Evolutionary conservation across 2,113 vertebrate genomes (phyloP).

Genomic region (Capreolus pygargus): DNA sequence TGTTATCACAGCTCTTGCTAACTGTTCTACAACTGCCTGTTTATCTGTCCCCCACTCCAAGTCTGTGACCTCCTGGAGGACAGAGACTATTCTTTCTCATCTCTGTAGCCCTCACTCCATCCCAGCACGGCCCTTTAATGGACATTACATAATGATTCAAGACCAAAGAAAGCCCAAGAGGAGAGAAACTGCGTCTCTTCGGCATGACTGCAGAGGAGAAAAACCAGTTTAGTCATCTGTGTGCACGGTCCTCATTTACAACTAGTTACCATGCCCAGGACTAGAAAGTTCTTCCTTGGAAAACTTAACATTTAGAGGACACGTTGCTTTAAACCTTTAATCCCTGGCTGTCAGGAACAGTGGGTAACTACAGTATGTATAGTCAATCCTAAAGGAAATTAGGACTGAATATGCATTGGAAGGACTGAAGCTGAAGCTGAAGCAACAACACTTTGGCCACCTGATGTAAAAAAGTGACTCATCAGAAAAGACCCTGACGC

Average conservation of each 20-base stretch:
- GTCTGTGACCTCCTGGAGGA: not conserved
- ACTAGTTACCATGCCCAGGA: not conserved
- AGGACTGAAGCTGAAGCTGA: not conserved
- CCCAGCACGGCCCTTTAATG: not conserved
- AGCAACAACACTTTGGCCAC: not conserved
- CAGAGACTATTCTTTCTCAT: not conserved
- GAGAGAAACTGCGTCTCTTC: not conserved
- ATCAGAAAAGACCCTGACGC: not conserved
- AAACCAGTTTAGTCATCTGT: not conserved
- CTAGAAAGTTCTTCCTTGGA: not conserved
- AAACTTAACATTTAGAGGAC: not conserved
- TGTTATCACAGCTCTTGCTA: not conserved
- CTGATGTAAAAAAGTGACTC: not conserved
- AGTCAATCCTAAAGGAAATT: not conserved
- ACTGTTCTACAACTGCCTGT: not conserved
- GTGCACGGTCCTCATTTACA: not conserved
- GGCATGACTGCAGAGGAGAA: not conserved
- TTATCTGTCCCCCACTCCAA: not conserved
- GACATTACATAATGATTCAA: not conserved
- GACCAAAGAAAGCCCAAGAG: not conserved
- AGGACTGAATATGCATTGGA: not conserved
- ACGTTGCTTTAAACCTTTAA: not conserved
- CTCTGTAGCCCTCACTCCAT: not conserved
- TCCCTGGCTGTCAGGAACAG: not conserved
- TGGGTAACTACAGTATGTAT: not conserved